phyloP scores from a whole-genome alignment of 2,113 vertebrate species.

The Rhadina sibilatrix region DNA sequence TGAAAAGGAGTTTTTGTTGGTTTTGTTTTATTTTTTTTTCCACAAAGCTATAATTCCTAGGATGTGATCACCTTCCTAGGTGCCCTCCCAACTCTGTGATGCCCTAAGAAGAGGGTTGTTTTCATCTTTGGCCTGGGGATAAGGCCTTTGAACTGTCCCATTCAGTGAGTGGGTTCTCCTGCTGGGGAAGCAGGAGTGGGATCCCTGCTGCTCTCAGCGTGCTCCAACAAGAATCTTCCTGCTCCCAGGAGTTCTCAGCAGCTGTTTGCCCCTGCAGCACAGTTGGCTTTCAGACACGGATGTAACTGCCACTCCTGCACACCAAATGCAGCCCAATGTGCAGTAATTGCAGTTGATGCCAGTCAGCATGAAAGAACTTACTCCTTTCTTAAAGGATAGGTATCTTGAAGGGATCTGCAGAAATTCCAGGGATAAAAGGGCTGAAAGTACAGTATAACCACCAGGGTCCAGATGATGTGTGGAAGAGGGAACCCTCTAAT shows the following conservation, averaged over 20 bases:
- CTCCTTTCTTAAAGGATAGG: background rate
- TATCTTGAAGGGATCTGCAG: background rate
- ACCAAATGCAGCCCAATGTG: background rate
- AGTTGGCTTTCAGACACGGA: background rate
- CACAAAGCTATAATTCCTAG: background rate
- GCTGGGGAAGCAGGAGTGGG: background rate
- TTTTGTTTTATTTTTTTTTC: background rate
- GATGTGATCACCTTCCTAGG: background rate
- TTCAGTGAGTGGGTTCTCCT: background rate
- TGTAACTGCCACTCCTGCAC: background rate
- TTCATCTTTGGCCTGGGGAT: background rate
- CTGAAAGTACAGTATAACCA: background rate
- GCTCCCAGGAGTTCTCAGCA: background rate
- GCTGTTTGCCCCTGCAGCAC: conserved; percentile 2
- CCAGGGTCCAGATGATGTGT: background rate
- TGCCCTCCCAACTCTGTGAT: background rate
- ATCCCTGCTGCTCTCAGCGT: background rate
- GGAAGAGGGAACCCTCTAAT: background rate
- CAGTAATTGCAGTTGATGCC: background rate
- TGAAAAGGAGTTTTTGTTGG: background rate
- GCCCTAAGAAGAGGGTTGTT: background rate
- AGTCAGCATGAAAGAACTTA: background rate
- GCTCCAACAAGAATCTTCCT: background rate
- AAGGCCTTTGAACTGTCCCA: background rate
- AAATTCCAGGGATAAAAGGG: background rate